Percentiles rank a stretch among this genome's conserved stretches.
Evolutionary conservation across 2,113 vertebrate species (phyloP).

Genomic region (Rhagologus leucostigma): DNA sequence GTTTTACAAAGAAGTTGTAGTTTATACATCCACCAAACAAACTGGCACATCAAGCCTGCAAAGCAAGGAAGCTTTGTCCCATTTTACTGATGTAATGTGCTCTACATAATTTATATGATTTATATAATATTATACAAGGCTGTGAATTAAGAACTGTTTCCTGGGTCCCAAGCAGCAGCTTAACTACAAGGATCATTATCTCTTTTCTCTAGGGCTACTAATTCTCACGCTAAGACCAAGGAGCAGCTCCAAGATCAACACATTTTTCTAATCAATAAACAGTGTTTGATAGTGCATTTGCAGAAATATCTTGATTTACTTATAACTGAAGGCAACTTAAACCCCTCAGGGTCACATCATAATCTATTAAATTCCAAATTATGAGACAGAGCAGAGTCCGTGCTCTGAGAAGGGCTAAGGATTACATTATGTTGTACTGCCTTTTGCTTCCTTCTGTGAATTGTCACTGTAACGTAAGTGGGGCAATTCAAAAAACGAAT

Average conservation of each 20-base stretch:
- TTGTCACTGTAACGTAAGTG: accelerated
- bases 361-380: neutral
- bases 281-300: neutral
- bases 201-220: neutral
- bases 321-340: neutral
- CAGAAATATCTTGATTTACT: neutral
- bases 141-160: neutral
- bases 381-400: neutral
- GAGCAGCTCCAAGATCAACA: neutral
- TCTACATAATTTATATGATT: neutral
- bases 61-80: neutral
- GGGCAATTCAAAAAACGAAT: neutral
- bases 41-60: neutral
- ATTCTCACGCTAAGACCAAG: neutral
- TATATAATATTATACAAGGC: neutral
- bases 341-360: neutral
- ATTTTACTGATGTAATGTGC: neutral
- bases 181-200: neutral
- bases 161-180: neutral
- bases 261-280: neutral
- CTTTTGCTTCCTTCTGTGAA: neutral
- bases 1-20: neutral
- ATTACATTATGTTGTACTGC: neutral
- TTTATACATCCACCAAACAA: neutral
- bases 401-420: neutral